Evolutionary conservation across 2,888 invertebrate species (phyloP).

Genomic region (Drosophila demipolita): DNA sequence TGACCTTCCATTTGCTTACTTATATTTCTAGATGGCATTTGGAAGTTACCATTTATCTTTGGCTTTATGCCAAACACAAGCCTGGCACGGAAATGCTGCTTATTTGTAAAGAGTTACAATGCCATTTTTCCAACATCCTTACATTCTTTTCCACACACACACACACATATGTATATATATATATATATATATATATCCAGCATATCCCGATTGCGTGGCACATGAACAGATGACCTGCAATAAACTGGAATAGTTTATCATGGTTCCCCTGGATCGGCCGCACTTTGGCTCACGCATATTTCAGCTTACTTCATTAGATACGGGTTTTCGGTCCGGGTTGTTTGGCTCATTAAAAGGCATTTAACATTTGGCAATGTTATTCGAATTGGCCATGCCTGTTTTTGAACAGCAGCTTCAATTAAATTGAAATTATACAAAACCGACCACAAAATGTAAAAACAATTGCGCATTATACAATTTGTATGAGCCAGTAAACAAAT

Average conservation of each 20-base stretch:
- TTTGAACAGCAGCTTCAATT: constrained; percentile 19
- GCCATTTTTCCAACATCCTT: constrained; percentile 37
- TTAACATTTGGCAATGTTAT: constrained; percentile 34
- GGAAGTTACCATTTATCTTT: constrained; percentile 76
- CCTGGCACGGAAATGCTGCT: constrained; percentile 73
- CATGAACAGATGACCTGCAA: constrained; percentile 61
- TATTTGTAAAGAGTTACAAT: constrained; percentile 73
- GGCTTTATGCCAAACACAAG: constrained; percentile 76
- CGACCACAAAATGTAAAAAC: constrained; percentile 66
- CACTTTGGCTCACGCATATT: constrained; percentile 41
- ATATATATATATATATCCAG: background rate
- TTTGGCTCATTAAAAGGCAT: constrained; percentile 52
- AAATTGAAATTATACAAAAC: constrained; percentile 48
- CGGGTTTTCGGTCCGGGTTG: background rate
- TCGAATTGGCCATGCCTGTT: constrained; percentile 8
- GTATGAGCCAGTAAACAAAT: constrained; percentile 44
- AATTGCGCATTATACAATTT: constrained; percentile 73
- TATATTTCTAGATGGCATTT: constrained; percentile 69
- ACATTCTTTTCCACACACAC: background rate
- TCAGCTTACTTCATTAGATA: constrained; percentile 66
- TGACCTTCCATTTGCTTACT: constrained; percentile 67
- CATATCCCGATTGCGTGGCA: constrained; percentile 32
- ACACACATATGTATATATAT: background rate
- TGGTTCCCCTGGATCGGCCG: background rate
- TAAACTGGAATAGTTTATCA: constrained; percentile 70